Evolutionary conservation across 2,113 vertebrate genomes (phyloP).

Genomic region (Peromyscus californicus): DNA sequence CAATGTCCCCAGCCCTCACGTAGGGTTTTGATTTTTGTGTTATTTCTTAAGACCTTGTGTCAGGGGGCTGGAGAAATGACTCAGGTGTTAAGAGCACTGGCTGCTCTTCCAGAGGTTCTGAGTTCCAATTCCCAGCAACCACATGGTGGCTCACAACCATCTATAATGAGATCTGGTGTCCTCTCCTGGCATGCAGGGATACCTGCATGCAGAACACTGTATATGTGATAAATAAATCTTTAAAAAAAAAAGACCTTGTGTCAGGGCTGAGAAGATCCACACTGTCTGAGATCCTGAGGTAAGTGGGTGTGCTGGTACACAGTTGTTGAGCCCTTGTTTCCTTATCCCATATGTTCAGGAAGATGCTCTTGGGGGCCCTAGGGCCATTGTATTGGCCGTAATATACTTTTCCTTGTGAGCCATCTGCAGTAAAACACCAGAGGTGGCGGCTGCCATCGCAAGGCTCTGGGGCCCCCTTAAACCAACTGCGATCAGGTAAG

Average conservation of each 20-base stretch:
- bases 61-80: no score
- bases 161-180: no score
- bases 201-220: no score
- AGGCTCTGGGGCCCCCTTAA: no score
- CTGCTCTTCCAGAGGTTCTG: no score
- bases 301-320: fast-evolving
- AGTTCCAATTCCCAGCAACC: no score
- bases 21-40: background rate
- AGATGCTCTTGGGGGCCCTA: background rate
- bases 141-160: no score
- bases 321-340: fast-evolving
- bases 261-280: fast-evolving
- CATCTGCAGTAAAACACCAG: background rate
- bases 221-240: no score
- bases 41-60: background rate
- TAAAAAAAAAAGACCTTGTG: background rate
- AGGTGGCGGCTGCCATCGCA: background rate
- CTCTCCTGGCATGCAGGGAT: no score
- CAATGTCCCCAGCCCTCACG: background rate
- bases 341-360: background rate
- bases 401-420: background rate
- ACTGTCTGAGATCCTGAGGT: fast-evolving
- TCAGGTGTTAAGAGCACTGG: no score
- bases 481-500: no score
- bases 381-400: fast-evolving